Conservation (phyloP, 2,797 vertebrate genomes). For the Bradypodion pumilum region DNA sequence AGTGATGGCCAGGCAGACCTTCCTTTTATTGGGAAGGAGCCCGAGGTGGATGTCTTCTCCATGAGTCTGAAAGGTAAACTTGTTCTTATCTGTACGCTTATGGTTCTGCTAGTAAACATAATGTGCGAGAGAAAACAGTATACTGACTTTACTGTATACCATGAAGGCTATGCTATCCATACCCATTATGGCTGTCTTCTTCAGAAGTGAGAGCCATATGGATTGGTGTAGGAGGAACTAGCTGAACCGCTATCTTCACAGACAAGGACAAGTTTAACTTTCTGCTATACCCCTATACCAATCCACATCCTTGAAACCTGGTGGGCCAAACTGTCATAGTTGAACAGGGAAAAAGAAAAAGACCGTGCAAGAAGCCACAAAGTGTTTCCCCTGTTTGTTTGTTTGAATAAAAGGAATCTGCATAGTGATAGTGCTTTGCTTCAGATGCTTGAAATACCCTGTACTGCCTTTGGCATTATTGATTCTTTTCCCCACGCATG, state of each 20-base stretch:
- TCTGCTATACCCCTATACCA: slow-evolving; percentile 85
- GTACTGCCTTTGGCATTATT: not conserved
- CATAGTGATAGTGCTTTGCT: not conserved
- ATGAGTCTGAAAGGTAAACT: slow-evolving; percentile 83
- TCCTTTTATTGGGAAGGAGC: slow-evolving; percentile 74
- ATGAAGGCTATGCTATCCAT: slow-evolving; percentile 57
- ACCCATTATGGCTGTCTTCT: slow-evolving; percentile 65
- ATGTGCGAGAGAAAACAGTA: slow-evolving; percentile 34
- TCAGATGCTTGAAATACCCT: not conserved
- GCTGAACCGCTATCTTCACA: slow-evolving; percentile 82
- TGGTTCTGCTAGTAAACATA: slow-evolving; percentile 81
- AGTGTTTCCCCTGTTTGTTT: slow-evolving; percentile 28
- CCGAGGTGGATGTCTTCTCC: slow-evolving; percentile 76
- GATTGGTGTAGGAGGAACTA: slow-evolving; percentile 84
- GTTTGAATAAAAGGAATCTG: slow-evolving; percentile 37
- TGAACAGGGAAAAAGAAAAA: not conserved
- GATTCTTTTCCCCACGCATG: not conserved
- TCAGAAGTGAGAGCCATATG: slow-evolving; percentile 68
- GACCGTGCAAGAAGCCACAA: not conserved
- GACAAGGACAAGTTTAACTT: slow-evolving; percentile 86
- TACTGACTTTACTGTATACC: slow-evolving; percentile 54
- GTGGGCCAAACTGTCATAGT: slow-evolving; percentile 25
- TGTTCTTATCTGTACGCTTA: slow-evolving; percentile 82
- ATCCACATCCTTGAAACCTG: slow-evolving; percentile 71
- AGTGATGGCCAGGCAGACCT: slow-evolving; percentile 72